These are phyloP conservation scores for Caenorhabditis brenneri DNA, from an alignment of 1,140 invertebrate genomes.

Conservation along the genomic window DNA sequence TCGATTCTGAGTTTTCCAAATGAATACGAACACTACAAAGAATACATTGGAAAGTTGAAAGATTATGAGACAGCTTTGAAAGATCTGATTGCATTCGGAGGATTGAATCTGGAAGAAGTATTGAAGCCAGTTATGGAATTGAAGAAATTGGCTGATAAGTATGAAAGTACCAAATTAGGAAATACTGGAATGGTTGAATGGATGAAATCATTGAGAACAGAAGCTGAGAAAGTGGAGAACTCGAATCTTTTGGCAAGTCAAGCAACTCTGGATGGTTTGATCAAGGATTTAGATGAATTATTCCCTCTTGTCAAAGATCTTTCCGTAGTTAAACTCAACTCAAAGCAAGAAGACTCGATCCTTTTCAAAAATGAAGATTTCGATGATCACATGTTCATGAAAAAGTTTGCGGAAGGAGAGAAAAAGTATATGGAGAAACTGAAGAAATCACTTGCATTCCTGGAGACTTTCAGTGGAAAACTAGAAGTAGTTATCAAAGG, in stretches of 20 bases:
- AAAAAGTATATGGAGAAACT: neutral
- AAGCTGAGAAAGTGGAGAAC: neutral
- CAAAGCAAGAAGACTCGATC: neutral
- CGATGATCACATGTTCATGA: neutral
- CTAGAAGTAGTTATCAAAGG: neutral
- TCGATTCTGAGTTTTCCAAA: neutral
- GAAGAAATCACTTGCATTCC: neutral
- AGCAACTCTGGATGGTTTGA: neutral
- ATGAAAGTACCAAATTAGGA: neutral
- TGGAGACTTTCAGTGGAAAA: neutral
- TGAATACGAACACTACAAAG: neutral
- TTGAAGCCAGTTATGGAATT: neutral
- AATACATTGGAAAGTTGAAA: neutral
- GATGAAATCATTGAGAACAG: neutral
- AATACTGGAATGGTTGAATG: neutral
- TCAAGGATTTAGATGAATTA: neutral
- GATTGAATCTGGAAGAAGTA: neutral
- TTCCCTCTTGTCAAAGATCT: neutral
- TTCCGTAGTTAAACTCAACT: neutral
- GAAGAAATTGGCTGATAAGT: neutral
- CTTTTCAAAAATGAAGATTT: neutral
- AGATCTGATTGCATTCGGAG: neutral
- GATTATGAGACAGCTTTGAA: neutral
- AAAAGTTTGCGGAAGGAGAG: neutral
- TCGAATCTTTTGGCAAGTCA: neutral